A percentile compares a stretch with the other conserved stretches of the same genome.
Conservation (phyloP, 2,797 vertebrate genomes). For the Labroides dimidiatus region DNA sequence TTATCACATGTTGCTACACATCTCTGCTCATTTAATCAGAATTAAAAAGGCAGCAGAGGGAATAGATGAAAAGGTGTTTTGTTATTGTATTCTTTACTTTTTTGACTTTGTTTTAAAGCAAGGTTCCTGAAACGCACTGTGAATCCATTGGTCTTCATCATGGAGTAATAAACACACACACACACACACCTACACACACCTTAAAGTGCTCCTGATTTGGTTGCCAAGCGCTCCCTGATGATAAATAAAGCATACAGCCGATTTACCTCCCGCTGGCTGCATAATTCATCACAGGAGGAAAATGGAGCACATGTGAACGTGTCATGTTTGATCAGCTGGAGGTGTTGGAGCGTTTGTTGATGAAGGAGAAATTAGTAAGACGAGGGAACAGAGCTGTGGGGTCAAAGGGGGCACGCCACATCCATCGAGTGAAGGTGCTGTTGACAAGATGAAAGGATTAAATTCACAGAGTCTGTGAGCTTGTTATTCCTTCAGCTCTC, state of each 20-base stretch:
- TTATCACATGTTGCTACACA: conserved; percentile 28
- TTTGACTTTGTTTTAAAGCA: neutral
- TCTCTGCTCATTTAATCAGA: conserved; percentile 24
- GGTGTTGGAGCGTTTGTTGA: conserved; percentile 30
- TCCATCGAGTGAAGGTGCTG: too few relatives aligned
- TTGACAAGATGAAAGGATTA: conserved; percentile 23
- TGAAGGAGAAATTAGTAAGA: conserved; percentile 55
- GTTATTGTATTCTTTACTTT: neutral
- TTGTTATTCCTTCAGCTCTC: neutral
- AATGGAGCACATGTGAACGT: conserved; percentile 22
- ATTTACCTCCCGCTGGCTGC: conserved; percentile 51
- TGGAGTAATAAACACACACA: neutral
- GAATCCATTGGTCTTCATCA: conserved; percentile 4
- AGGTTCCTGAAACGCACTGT: neutral
- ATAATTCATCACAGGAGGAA: conserved; percentile 64
- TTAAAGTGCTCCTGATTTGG: conserved; percentile 40
- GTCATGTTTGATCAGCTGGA: conserved; percentile 57
- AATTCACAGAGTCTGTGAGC: too few relatives aligned
- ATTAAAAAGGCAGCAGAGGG: conserved; percentile 8
- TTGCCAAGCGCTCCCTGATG: conserved; percentile 20
- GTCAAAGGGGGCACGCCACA: conserved; percentile 30
- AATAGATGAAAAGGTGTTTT: neutral
- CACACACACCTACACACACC: too few relatives aligned
- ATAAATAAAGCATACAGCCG: conserved; percentile 69
- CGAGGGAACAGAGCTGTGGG: conserved; percentile 31